Base-by-base conservation (phyloP, 1,140 invertebrate genomes). In the Laodelphax striatellus region DNA sequence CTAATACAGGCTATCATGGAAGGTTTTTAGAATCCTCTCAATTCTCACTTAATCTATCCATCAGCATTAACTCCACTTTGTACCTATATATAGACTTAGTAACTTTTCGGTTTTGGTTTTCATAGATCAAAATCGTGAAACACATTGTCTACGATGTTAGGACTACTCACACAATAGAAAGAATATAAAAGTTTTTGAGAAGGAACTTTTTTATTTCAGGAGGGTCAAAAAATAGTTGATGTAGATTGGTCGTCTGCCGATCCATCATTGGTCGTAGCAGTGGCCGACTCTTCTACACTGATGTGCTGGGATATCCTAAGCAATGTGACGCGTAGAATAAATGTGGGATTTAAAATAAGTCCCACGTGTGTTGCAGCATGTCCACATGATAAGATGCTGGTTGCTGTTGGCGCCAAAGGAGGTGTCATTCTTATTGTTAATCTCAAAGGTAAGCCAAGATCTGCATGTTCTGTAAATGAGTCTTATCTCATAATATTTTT, bases 401-500 rank as follows among this genome's bases (percentile, higher is more conserved):
- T 83, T 13, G 85, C 85, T 50, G 69, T 88, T 64, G 86, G 87
- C 10, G 78, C 78, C 19, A 85, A 82, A 72, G 76, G 71, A 69
- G 85, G 86, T 21, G 71, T 85, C 28, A 69, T 87, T 43, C 74
- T 81, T 63, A 73, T 87, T 16, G 63, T 82, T 19, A 79, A 75
- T 73, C 68, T 80, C 63, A 77, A 79, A 72, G 76, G 79, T 78
- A 72, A 11, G 53, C 9, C 10, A 38, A 38, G 8, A n/a, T n/a
- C n/a, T n/a, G n/a, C n/a, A n/a, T n/a, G n/a, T n/a, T n/a, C n/a
- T n/a, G n/a, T n/a, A n/a, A n/a, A n/a, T n/a, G n/a, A n/a, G n/a
- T n/a, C n/a, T n/a, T n/a, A n/a, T n/a, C n/a, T n/a, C n/a, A n/a
- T n/a, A n/a, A n/a, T n/a, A n/a, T n/a, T n/a, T n/a, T n/a, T n/a